Percentiles rank a stretch among this genome's conserved stretches.
These are phyloP conservation scores for Micropoecilia bifurca DNA, from an alignment of 2,797 vertebrate species.

Conservation along the genomic window DNA sequence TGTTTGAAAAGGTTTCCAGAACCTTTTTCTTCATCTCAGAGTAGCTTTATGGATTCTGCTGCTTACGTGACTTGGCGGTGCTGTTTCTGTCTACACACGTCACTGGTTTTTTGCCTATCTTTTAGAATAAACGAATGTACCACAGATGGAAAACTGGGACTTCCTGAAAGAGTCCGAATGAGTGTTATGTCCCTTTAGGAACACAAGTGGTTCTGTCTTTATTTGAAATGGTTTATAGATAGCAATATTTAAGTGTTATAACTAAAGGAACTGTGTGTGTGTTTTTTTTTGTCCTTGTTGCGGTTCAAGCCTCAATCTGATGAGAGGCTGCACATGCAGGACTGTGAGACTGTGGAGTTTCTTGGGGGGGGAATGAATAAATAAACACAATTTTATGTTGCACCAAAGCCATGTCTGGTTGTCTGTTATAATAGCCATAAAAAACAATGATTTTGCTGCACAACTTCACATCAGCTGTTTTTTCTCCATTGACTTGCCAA, in stretches of 20 bases:
- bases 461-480: neutral
- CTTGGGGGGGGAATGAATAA: slow-evolving; percentile 44
- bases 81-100: slow-evolving; percentile 59
- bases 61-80: slow-evolving; percentile 57
- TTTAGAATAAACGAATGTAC: slow-evolving; percentile 71
- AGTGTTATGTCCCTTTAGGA: slow-evolving; percentile 42
- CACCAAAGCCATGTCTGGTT: slow-evolving; percentile 55
- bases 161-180: slow-evolving; percentile 44
- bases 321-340: slow-evolving; percentile 56
- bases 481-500: neutral
- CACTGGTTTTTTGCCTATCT: slow-evolving; percentile 57
- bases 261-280: slow-evolving; percentile 32
- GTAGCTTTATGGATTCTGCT: slow-evolving; percentile 68
- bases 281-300: slow-evolving; percentile 48
- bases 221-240: slow-evolving; percentile 68
- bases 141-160: slow-evolving; percentile 46
- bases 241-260: slow-evolving; percentile 79
- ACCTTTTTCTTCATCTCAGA: slow-evolving; percentile 59
- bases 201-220: slow-evolving; percentile 48
- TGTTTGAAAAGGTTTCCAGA: slow-evolving; percentile 36
- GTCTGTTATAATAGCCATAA: slow-evolving; percentile 4
- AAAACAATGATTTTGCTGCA: neutral
- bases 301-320: slow-evolving; percentile 46
- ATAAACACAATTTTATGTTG: slow-evolving; percentile 79
- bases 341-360: slow-evolving; percentile 72